Conservation (phyloP, 2,113 vertebrate species). For the Phrynosoma platyrhinos region DNA sequence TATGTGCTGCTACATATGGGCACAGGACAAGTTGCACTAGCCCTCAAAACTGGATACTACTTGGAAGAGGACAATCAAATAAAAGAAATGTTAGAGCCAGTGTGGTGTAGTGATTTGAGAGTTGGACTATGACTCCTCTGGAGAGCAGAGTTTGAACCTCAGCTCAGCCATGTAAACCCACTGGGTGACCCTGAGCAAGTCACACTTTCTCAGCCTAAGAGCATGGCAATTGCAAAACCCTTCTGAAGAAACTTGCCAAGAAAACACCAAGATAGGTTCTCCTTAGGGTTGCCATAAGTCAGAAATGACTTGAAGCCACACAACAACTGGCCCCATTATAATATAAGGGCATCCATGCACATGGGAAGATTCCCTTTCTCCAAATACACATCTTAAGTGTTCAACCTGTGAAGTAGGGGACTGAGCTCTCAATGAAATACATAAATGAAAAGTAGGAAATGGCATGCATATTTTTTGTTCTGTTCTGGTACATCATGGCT, state of each 20-base stretch:
- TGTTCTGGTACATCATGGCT: not conserved
- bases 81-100: too few relatives aligned
- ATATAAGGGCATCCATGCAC: not conserved
- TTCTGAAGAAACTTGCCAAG: too few relatives aligned
- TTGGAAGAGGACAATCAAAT: not conserved
- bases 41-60: not conserved
- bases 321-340: not conserved
- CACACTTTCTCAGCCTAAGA: too few relatives aligned
- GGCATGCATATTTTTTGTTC: not conserved
- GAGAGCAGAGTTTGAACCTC: too few relatives aligned
- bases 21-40: not conserved
- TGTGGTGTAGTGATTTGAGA: too few relatives aligned
- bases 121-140: too few relatives aligned
- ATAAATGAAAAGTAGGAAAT: not conserved
- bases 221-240: too few relatives aligned
- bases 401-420: not conserved
- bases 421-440: not conserved
- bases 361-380: not conserved
- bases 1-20: not conserved
- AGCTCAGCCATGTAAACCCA: too few relatives aligned
- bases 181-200: too few relatives aligned
- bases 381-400: not conserved
- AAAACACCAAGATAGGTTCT: too few relatives aligned
- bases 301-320: not conserved
- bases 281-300: too few relatives aligned